phyloP scores from a whole-genome alignment of 1,140 invertebrate genomes.

The Lamellibrachia luymesi region DNA sequence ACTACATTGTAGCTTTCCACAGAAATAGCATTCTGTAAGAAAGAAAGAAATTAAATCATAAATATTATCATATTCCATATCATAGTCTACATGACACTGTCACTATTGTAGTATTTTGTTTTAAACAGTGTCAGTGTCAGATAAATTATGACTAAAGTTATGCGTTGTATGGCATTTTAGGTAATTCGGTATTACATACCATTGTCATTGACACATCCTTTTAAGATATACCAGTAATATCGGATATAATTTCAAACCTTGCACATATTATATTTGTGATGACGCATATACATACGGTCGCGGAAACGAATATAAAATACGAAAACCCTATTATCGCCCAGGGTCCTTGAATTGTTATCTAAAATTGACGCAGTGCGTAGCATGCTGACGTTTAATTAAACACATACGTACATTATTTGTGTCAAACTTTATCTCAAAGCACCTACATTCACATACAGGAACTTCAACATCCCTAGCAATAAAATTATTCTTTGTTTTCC shows the following conservation, averaged over 20 bases:
- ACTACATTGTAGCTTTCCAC: not conserved
- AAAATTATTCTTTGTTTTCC: not conserved
- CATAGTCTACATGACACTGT: too few relatives aligned
- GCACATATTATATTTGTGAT: not conserved
- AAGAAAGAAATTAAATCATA: not conserved
- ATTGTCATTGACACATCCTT: too few relatives aligned
- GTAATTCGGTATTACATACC: too few relatives aligned
- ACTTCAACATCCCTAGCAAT: not conserved
- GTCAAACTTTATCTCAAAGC: not conserved
- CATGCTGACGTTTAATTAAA: not conserved
- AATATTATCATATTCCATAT: too few relatives aligned
- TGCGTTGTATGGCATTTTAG: too few relatives aligned
- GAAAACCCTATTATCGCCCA: not conserved
- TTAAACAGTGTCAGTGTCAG: too few relatives aligned
- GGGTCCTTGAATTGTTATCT: not conserved
- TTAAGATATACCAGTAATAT: too few relatives aligned
- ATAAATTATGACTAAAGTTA: too few relatives aligned
- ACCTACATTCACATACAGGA: not conserved
- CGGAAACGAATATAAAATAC: not conserved
- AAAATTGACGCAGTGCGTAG: not conserved
- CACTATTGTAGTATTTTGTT: too few relatives aligned
- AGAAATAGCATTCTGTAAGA: not conserved
- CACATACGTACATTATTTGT: not conserved
- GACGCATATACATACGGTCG: not conserved
- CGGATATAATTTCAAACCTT: not conserved